Conservation (phyloP, 1,140 invertebrate genomes). For the Theocolax elegans region DNA sequence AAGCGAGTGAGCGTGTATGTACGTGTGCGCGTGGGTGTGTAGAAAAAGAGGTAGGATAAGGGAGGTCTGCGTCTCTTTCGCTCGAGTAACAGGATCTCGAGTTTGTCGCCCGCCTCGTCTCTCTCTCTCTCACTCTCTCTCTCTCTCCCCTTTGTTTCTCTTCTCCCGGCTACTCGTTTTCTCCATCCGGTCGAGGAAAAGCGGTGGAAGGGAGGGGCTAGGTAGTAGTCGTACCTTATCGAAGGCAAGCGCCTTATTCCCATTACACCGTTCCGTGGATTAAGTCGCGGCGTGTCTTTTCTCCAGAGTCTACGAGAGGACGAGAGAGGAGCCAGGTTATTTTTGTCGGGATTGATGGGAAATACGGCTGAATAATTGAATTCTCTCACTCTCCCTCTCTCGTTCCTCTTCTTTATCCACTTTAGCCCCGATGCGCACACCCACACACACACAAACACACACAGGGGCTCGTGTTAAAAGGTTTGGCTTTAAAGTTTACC, state of each 20-base stretch:
- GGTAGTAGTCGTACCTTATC: neutral
- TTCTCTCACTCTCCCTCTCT: conserved; percentile 12
- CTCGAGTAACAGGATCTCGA: too few relatives aligned
- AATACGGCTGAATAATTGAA: conserved; percentile 43
- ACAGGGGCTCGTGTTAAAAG: conserved; percentile 40
- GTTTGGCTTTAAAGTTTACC: conserved; percentile 36
- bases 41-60: neutral
- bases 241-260: conserved; percentile 20
- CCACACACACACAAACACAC: too few relatives aligned
- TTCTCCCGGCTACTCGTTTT: neutral
- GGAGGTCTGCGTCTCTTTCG: neutral
- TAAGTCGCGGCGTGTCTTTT: conserved; percentile 27
- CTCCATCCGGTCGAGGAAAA: neutral
- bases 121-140: neutral
- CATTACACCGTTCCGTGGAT: conserved; percentile 32
- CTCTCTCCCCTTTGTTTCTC: neutral
- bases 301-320: neutral
- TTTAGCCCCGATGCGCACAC: neutral
- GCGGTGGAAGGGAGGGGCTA: too few relatives aligned
- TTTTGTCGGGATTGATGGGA: conserved; percentile 38
- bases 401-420: conserved; percentile 1
- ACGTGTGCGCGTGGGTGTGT: too few relatives aligned
- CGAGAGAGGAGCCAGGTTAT: conserved; percentile 10
- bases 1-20: too few relatives aligned
- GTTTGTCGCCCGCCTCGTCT: too few relatives aligned